A percentile compares a stretch with the other conserved stretches of the same genome.
phyloP scores from a whole-genome alignment of 2,888 invertebrate species.

The Drosophila rellima region DNA sequence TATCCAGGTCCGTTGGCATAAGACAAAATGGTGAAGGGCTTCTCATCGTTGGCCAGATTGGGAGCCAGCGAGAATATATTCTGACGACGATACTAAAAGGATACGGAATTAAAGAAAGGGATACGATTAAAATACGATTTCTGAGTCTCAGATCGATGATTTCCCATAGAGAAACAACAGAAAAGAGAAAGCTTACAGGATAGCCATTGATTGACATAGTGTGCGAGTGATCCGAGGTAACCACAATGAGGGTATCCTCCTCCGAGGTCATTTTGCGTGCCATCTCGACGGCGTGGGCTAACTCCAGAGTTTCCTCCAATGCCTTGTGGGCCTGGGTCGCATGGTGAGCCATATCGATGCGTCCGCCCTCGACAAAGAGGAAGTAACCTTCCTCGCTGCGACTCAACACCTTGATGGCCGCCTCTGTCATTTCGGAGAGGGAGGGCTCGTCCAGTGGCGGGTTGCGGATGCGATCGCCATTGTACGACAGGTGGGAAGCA shows the following conservation, averaged over 20 bases:
- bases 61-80: conserved; percentile 86
- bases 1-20: conserved; percentile 92
- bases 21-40: conserved; percentile 89
- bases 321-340: conserved; percentile 89
- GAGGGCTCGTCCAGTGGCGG: conserved; percentile 87
- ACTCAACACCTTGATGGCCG: conserved; percentile 88
- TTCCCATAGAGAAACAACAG: too few species aligned
- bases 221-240: too few species aligned
- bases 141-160: too few species aligned
- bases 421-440: conserved; percentile 89
- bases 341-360: conserved; percentile 87
- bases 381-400: conserved; percentile 89
- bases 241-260: conserved; percentile 91
- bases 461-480: conserved; percentile 87
- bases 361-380: conserved; percentile 90
- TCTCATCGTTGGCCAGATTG: conserved; percentile 87
- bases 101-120: too few species aligned
- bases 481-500: conserved; percentile 87
- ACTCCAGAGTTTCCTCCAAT: conserved; percentile 92
- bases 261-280: conserved; percentile 88
- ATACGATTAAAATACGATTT: too few species aligned
- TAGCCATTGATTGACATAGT: conserved; percentile 92
- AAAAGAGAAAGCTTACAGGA: conserved; percentile 86
- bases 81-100: conserved; percentile 66
- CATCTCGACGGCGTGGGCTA: conserved; percentile 90